These are phyloP conservation scores for Spodoptera frugiperda DNA, from an alignment of 1,140 invertebrate genomes.

Conservation along the genomic window DNA sequence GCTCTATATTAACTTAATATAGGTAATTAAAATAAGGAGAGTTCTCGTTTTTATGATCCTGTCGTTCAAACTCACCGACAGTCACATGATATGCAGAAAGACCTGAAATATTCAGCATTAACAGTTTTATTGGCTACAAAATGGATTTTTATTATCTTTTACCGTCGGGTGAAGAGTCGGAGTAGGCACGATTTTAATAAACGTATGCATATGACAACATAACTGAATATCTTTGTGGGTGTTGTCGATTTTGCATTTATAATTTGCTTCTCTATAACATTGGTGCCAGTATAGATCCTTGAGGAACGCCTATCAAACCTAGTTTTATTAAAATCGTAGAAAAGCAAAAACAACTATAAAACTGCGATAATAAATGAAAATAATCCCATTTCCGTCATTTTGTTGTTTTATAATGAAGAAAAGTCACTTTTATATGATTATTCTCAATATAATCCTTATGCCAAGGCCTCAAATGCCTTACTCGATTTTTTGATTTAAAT, in stretches of 20 bases:
- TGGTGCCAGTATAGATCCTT: constrained; percentile 16
- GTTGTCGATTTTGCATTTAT: background rate
- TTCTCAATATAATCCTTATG: background rate
- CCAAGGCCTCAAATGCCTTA: background rate
- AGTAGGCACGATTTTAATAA: constrained; percentile 23
- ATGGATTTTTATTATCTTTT: constrained; percentile 39
- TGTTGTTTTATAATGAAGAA: too few relatives aligned
- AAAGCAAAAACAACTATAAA: background rate
- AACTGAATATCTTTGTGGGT: background rate
- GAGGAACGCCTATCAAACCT: background rate
- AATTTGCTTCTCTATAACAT: background rate
- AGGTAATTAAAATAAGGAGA: constrained; percentile 29
- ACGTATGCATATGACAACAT: constrained; percentile 18
- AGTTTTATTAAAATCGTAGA: background rate
- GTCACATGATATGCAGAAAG: constrained; percentile 28
- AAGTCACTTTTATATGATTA: background rate
- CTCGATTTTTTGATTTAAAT: constrained; percentile 16
- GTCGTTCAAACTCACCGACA: constrained; percentile 32
- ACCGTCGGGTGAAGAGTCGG: background rate
- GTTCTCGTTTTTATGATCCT: constrained; percentile 15
- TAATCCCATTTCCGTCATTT: too few relatives aligned
- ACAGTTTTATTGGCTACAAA: constrained; percentile 36
- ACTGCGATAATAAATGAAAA: too few relatives aligned
- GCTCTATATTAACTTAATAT: constrained; percentile 29
- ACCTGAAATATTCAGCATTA: constrained; percentile 17